These are phyloP conservation scores for Fragum whitleyi DNA, from an alignment of 2,888 invertebrate genomes.

Conservation along the genomic window DNA sequence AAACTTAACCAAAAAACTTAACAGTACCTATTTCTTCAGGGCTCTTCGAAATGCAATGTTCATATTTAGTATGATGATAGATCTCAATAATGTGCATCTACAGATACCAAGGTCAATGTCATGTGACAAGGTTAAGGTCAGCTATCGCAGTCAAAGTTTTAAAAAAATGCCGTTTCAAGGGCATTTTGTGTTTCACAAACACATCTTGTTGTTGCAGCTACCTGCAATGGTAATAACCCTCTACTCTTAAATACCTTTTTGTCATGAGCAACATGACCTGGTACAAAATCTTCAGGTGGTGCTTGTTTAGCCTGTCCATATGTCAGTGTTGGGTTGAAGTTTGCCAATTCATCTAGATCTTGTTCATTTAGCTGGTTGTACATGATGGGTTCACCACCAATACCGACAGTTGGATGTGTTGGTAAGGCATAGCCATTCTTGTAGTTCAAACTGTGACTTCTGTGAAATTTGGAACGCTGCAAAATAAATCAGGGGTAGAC, in stretches of 20 bases:
- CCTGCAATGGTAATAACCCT: too few relatives aligned
- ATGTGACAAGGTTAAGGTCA: too few relatives aligned
- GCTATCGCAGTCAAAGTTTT: too few relatives aligned
- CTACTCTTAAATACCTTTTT: slow-evolving; percentile 85
- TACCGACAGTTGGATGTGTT: slow-evolving; percentile 80
- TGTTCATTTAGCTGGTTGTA: slow-evolving; percentile 83
- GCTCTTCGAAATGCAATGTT: too few relatives aligned
- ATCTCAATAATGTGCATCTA: too few relatives aligned
- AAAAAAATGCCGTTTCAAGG: too few relatives aligned
- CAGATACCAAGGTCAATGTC: too few relatives aligned
- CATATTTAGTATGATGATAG: too few relatives aligned
- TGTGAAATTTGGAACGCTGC: slow-evolving; percentile 84
- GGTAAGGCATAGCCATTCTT: slow-evolving; percentile 84
- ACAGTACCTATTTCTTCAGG: too few relatives aligned
- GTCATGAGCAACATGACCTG: slow-evolving; percentile 85
- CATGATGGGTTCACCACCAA: slow-evolving; percentile 82
- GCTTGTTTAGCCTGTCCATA: slow-evolving; percentile 85
- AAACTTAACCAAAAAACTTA: too few relatives aligned
- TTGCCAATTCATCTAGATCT: slow-evolving; percentile 84
- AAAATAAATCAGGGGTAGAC: slow-evolving; percentile 48
- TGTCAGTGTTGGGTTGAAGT: slow-evolving; percentile 85
- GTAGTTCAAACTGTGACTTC: slow-evolving; percentile 83
- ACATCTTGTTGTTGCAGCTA: too few relatives aligned
- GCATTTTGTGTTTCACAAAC: too few relatives aligned
- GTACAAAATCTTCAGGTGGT: slow-evolving; percentile 85